Percentiles rank a stretch among this genome's conserved stretches.
phyloP scores from a whole-genome alignment of 1,140 invertebrate species.

The Paracyclopina nana region DNA sequence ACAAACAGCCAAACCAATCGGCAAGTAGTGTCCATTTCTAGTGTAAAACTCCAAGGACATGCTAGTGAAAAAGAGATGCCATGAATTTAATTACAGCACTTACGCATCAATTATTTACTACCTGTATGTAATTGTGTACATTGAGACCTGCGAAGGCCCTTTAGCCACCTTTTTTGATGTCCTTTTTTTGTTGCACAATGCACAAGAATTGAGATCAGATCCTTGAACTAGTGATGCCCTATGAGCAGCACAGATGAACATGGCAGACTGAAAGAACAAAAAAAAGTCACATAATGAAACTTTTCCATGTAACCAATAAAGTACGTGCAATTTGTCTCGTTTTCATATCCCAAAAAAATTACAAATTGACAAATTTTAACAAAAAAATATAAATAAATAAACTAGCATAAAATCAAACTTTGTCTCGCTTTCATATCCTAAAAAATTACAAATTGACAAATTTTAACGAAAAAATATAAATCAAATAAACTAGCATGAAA shows the following conservation, averaged over 20 bases:
- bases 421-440: too few relatives aligned
- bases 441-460: too few relatives aligned
- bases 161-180: too few relatives aligned
- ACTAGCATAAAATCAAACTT: too few relatives aligned
- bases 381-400: too few relatives aligned
- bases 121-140: constrained; percentile 10
- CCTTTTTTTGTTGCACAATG: neutral
- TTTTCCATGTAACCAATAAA: too few relatives aligned
- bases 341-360: too few relatives aligned
- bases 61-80: neutral
- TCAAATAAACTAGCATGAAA: neutral
- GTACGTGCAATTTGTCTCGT: too few relatives aligned
- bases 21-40: neutral
- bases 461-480: too few relatives aligned
- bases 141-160: neutral
- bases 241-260: constrained; percentile 9
- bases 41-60: constrained; percentile 5
- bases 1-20: constrained; percentile 5
- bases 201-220: neutral
- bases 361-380: too few relatives aligned
- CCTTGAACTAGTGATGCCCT: neutral
- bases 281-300: too few relatives aligned
- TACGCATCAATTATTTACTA: neutral
- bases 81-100: too few relatives aligned
- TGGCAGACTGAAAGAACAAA: neutral